phyloP scores from a whole-genome alignment of 2,797 vertebrate species.

The Buceros bicornis region DNA sequence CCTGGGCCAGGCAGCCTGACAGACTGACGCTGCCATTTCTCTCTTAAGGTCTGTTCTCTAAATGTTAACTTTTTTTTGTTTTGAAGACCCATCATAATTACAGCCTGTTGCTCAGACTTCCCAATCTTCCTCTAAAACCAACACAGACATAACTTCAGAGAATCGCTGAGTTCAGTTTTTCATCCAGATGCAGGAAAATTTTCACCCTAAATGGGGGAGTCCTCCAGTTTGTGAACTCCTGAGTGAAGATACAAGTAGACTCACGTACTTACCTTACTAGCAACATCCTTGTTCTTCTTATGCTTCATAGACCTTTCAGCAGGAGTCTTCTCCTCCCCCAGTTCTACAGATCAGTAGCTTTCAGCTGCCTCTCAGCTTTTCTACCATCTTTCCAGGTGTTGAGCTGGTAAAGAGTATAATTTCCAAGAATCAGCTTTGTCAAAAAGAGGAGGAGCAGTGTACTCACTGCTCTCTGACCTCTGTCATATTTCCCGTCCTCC shows the following conservation, averaged over 20 bases:
- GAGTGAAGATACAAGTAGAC: neutral
- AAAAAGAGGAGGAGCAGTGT: neutral
- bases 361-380: neutral
- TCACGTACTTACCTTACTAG: neutral
- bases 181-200: neutral
- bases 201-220: neutral
- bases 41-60: neutral
- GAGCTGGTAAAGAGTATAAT: neutral
- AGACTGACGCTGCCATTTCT: neutral
- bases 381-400: neutral
- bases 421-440: neutral
- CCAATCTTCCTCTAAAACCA: neutral
- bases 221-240: neutral
- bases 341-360: neutral
- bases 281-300: neutral
- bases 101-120: neutral
- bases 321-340: neutral
- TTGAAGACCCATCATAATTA: neutral
- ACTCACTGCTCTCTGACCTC: neutral
- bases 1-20: neutral
- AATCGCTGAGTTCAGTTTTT: neutral
- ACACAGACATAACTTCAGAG: neutral
- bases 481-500: neutral
- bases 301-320: neutral
- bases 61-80: neutral